Base-by-base conservation (phyloP, 2,888 invertebrate species). In the Eristalis tenax region DNA sequence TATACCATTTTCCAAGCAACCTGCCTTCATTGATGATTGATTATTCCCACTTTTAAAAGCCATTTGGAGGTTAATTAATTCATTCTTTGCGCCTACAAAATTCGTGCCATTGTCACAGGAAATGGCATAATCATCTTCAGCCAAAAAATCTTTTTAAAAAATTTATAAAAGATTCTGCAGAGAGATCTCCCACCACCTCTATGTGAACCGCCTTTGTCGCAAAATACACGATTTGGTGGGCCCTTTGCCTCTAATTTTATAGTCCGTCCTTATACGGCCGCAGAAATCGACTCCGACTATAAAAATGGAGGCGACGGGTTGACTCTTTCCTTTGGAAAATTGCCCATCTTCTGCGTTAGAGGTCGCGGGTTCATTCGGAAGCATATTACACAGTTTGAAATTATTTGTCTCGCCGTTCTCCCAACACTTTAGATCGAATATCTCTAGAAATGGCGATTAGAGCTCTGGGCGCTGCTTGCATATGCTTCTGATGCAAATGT, bases 201-300 rank as follows among this genome's bases (percentile, higher is more conserved):
- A 50, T 18, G 15, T 50, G n/a, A 50, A 15, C 50, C 50, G 13
- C 6, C 38, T 38, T 38, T 38, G 38, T 50, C 6, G 50, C 15
- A 50, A 50, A 50, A 18, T n/a, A 50, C 26, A 57, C 57, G 18
- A 73, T 50, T 73, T 73, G 3, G 5, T 50, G 50, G 50, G 50
- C 15, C 4, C 35, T 40, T 65, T 65, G 10, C 65, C 65, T 59
- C 56, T 63, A 23, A 65, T 57, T 63, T 59, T 75, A n/a, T 68
- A 68, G 26, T 82, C 68, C 74, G 71, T 85, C 77, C 69, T 85
- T 50, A 89, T 56, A 71, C 81, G 89, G 68, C 83, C 84, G 4
- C 26, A 26, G 26, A 26, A 26, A 26, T 26, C 26, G 4, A 26
- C 26, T 26, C 2, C 2, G 4, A n/a, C n/a, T n/a, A n/a, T n/a